Base-by-base conservation (phyloP, 2,888 invertebrate species). In the Melanchra persicariae region DNA sequence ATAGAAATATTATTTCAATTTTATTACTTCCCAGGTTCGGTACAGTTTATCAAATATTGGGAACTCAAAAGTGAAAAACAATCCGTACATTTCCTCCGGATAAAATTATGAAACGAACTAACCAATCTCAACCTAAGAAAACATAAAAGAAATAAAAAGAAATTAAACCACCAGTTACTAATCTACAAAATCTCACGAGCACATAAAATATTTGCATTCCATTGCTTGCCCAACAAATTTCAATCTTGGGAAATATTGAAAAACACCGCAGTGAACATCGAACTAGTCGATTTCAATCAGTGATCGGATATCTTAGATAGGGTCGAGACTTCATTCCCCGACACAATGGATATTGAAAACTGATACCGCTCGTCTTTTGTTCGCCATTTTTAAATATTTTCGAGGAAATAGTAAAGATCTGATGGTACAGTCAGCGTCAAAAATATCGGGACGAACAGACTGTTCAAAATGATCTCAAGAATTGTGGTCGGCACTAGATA, bases 311-410 rank as follows among this genome's bases (percentile, higher is more conserved):
- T 79, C 77, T 68, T 67, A 81, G 85, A 85, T 86, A 84, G 78
- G 85, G 80, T 78, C 78, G 82, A 70, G 80, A 83, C 82, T 82
- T 85, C 85, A 80, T 85, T 85, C 82, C 71, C 73, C 58, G 58
- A 69, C 83, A 86, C 86, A 87, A 87, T 83, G 77, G 86, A 77
- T 82, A 82, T 79, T 82, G 80, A 77, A 81, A 86, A 71, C 76
- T 77, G 83, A 83, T 81, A 77, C 70, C 40, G 65, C 57, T 73
- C 72, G 71, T 67, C 79, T 77, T 82, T 86, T 86, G 85, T 86
- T 83, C 82, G 86, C 37, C n/a, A 74, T 57, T 78, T 85, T 82
- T 83, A 85, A 85, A 86, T 80, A 85, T 85, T 85, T 74, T 78
- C 55, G 37, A 68, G 70, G 54, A 64, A 68, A 74, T 75, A 82